phyloP scores from a whole-genome alignment of 2,797 vertebrate genomes.

The Loris lydekkerianus region DNA sequence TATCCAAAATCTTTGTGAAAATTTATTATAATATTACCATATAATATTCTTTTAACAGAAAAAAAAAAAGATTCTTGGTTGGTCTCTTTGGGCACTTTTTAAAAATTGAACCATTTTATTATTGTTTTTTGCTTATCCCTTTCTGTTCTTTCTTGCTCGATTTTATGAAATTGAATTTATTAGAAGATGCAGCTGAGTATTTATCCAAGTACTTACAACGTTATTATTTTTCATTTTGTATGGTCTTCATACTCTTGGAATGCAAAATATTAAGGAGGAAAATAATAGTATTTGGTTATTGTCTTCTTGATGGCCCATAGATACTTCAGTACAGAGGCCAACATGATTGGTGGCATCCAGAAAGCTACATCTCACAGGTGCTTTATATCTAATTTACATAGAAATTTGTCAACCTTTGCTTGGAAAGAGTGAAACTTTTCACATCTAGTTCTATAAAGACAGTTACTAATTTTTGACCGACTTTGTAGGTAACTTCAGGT shows the following conservation, averaged over 20 bases:
- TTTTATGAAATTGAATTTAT: background rate
- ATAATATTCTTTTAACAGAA: background rate
- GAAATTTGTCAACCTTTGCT: conserved; percentile 31
- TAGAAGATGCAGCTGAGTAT: background rate
- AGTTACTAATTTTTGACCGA: conserved; percentile 80
- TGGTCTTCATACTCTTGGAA: background rate
- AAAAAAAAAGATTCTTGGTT: background rate
- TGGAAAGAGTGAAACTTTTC: conserved; percentile 78
- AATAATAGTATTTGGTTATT: conserved; percentile 10
- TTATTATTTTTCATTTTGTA: background rate
- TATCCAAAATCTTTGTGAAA: background rate
- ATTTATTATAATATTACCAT: conserved; percentile 1
- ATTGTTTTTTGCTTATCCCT: background rate
- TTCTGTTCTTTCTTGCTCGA: background rate
- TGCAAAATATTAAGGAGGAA: background rate
- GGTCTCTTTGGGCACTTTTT: background rate
- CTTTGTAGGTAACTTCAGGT: conserved; percentile 89
- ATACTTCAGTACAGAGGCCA: conserved; percentile 32
- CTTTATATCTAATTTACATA: conserved; percentile 33
- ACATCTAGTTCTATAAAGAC: conserved; percentile 74
- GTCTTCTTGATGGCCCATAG: background rate
- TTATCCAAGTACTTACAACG: conserved; percentile 9
- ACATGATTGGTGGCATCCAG: background rate
- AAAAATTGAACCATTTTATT: background rate
- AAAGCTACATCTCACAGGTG: background rate